Conservation (phyloP, 2,888 invertebrate species). For the Argynnis bischoffii region DNA sequence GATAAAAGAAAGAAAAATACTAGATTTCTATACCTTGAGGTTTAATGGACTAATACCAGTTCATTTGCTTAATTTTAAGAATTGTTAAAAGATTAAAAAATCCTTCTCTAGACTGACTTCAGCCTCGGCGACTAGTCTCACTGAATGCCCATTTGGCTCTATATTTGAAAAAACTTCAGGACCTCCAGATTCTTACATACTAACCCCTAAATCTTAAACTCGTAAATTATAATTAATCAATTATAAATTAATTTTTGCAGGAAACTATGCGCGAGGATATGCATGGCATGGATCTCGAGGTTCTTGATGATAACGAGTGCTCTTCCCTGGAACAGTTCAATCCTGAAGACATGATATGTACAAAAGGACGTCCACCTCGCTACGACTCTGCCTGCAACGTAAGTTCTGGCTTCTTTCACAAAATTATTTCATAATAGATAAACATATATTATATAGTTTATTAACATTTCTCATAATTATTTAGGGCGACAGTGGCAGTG, state of each 20-base stretch:
- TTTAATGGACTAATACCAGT: no score
- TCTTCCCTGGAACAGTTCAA: constrained; percentile 58
- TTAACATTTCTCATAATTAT: background rate
- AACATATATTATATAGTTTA: background rate
- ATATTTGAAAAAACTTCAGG: no score
- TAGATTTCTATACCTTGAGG: no score
- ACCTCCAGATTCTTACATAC: no score
- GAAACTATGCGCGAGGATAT: constrained; percentile 70
- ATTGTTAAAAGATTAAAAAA: no score
- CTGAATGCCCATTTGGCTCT: no score
- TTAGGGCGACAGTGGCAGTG: constrained; percentile 78
- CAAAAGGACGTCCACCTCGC: constrained; percentile 61
- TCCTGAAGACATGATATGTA: constrained; percentile 66
- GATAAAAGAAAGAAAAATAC: no score
- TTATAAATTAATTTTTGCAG: constrained; percentile 45
- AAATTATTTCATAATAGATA: background rate
- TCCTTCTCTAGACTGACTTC: no score
- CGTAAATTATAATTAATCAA: background rate
- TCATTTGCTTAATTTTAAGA: no score
- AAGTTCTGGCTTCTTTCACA: constrained; percentile 43
- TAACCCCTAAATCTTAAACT: background rate
- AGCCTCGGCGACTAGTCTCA: no score
- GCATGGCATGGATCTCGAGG: constrained; percentile 68
- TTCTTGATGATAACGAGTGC: constrained; percentile 56
- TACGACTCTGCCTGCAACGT: constrained; percentile 74